phyloP scores from a whole-genome alignment of 35 echinoderm and acorn worm species.

The Ophioderma brevispina region DNA sequence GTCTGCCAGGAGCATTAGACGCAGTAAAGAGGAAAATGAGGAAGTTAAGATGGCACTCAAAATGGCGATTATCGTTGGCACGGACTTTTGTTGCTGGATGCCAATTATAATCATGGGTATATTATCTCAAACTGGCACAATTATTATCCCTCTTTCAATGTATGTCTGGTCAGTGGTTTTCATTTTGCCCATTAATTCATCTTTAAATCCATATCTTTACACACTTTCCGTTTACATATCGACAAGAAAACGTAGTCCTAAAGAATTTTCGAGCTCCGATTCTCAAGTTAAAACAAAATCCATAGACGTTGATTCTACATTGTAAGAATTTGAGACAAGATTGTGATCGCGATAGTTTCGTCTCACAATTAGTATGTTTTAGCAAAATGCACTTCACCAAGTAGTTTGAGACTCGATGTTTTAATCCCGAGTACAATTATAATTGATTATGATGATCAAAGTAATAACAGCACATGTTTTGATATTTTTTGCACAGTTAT shows the following conservation, averaged over 20 bases:
- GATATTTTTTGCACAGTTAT: no score
- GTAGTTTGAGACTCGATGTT: no score
- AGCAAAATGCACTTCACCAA: no score
- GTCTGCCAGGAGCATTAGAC: neutral
- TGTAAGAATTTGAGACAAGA: no score
- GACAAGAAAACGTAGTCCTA: neutral
- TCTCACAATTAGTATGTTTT: no score
- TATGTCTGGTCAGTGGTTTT: conserved; percentile 51
- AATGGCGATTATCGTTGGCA: conserved; percentile 45
- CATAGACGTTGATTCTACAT: no score
- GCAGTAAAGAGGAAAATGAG: neutral
- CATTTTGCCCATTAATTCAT: conserved; percentile 70
- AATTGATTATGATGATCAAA: no score
- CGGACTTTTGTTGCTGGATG: conserved; percentile 48
- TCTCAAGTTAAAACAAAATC: no score
- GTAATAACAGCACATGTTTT: no score
- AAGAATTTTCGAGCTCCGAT: no score
- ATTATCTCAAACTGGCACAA: neutral
- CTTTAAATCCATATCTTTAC: conserved; percentile 60
- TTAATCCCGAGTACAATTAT: no score
- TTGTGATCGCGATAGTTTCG: no score
- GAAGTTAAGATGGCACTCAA: conserved; percentile 36
- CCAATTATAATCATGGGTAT: conserved; percentile 56
- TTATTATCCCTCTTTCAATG: neutral
- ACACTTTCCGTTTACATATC: neutral